phyloP scores from a whole-genome alignment of 92 coral and sea anemone genomes.

The Isaurus tuberculatus region DNA sequence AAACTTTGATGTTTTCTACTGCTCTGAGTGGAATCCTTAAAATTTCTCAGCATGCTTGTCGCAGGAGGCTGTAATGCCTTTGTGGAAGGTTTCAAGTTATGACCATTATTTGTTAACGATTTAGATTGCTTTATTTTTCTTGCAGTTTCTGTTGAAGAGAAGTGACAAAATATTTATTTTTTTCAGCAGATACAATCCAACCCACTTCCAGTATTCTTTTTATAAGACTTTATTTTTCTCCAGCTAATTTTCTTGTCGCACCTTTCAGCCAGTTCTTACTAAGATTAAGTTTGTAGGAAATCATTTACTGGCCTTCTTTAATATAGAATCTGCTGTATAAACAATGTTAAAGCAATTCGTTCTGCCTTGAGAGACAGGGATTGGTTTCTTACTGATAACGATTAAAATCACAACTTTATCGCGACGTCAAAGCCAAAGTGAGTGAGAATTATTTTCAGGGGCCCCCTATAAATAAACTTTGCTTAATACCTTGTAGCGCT shows the following conservation, averaged over 20 bases:
- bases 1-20: constrained; percentile 1
- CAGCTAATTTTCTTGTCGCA: too few species aligned
- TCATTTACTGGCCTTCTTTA: too few species aligned
- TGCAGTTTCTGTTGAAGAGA: constrained; percentile 32
- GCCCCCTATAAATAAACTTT: background rate
- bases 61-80: background rate
- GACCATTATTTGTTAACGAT: background rate
- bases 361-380: background rate
- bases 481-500: constrained; percentile 32
- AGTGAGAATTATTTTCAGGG: background rate
- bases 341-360: too few species aligned
- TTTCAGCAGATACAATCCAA: background rate
- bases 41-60: background rate
- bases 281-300: too few species aligned
- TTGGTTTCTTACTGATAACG: background rate
- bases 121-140: constrained; percentile 31
- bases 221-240: too few species aligned
- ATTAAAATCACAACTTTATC: background rate
- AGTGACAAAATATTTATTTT: constrained; percentile 3
- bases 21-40: constrained; percentile 6
- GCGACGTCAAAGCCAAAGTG: background rate
- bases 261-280: too few species aligned
- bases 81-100: background rate
- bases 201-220: too few species aligned
- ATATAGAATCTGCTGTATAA: too few species aligned